Evolutionary conservation across 2,113 vertebrate genomes (phyloP).

Genomic region (Sus scrofa): T2T-Sscrofa CM000829.6:57138001-57138500

Average conservation of each 20-base stretch:
- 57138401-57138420: too few species aligned
- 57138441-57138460: too few species aligned
- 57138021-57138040: conserved; percentile 11
- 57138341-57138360: not conserved
- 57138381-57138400: too few species aligned
- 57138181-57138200: not conserved
- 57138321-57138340: not conserved
- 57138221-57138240: not conserved
- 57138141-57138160: not conserved
- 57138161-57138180: not conserved
- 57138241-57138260: not conserved
- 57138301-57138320: not conserved
- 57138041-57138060: not conserved
- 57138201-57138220: not conserved
- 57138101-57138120: not conserved
- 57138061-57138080: not conserved
- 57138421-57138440: too few species aligned
- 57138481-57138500: too few species aligned
- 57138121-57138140: not conserved
- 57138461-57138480: too few species aligned
- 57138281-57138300: not conserved
- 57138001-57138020: not conserved
- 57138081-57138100: not conserved
- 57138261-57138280: not conserved
- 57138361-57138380: too few species aligned